Base-by-base conservation (phyloP, 2,797 vertebrate genomes). In the Halcyon badia region DNA sequence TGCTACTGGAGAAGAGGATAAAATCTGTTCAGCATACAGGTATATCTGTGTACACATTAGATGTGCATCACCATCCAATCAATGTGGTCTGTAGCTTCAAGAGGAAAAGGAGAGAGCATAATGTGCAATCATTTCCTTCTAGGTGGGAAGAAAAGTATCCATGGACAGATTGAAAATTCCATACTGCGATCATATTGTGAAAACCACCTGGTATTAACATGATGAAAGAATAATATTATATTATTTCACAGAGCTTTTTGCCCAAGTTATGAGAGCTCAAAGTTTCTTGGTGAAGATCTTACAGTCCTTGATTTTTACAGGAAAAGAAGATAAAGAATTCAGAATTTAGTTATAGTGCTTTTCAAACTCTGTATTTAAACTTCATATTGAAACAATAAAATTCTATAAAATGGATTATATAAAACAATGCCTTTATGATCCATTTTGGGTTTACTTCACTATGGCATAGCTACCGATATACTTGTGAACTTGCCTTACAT, bases 21-120 rank as follows among this genome's bases (percentile, higher is more conserved):
- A 87, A 44, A 2, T 28, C 25, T 58, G 31, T 46, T 62, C 3
- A 3, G 31, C 24, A 33, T 14, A 12, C n/a, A 8, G 0, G 0
- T 57, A n/a, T 57, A 57, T 20, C 14, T n/a, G 18, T 57, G 31
- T n/a, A 57, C 11, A 10, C 31, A 42, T 39, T 28, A 41, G 28
- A 46, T 30, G 10, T 24, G 22, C 31, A 31, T 2, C 17, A 60
- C 15, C n/a, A 42, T 25, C 6, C 30, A 46, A 46, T 5, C 30
- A 54, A 22, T 12, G 13, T 14, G 1, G 0, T 31, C 3, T 79
- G 8, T 64, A 37, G 15, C 21, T 82, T 82, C 41, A 65, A 81
- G 19, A 65, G 26, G 25, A 77, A 79, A 12, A 61, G 5, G 0
- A 2, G 2, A 60, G 6, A 91, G 8, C 75, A 68, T 52, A 31